These are phyloP conservation scores for Polydrusus cervinus DNA, from an alignment of 2,888 invertebrate species.

Conservation along the genomic window DNA sequence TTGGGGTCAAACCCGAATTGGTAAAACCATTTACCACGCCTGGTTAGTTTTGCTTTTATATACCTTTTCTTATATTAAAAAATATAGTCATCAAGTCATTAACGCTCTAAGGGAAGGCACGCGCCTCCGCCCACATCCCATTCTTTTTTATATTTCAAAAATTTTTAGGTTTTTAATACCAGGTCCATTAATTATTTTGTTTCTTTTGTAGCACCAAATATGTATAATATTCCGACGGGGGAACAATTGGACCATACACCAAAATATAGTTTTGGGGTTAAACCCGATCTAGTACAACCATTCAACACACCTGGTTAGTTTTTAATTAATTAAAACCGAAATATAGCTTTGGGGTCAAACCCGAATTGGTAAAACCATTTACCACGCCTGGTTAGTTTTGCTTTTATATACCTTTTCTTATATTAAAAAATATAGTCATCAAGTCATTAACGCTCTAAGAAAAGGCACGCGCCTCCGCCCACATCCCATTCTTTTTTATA, in stretches of 20 bases:
- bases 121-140: too few species aligned
- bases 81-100: not conserved
- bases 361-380: slow-evolving; percentile 74
- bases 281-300: slow-evolving; percentile 74
- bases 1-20: slow-evolving; percentile 77
- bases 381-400: slow-evolving; percentile 74
- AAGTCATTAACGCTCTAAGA: too few species aligned
- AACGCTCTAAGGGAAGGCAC: too few species aligned
- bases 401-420: too few species aligned
- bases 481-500: too few species aligned
- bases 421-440: too few species aligned
- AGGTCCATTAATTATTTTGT: not conserved
- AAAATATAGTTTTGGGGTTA: slow-evolving; percentile 81
- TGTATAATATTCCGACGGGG: slow-evolving; percentile 73
- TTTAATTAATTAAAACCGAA: slow-evolving; percentile 67
- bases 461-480: too few species aligned
- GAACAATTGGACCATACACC: slow-evolving; percentile 76
- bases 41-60: slow-evolving; percentile 65
- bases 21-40: slow-evolving; percentile 77
- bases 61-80: not conserved
- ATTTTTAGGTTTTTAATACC: not conserved
- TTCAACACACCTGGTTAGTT: slow-evolving; percentile 76
- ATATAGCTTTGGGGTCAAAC: slow-evolving; percentile 80
- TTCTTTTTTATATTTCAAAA: not conserved
- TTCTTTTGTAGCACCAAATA: slow-evolving; percentile 70